These are phyloP conservation scores for Regulus satrapa DNA, from an alignment of 2,113 vertebrate species.

Conservation along the genomic window DNA sequence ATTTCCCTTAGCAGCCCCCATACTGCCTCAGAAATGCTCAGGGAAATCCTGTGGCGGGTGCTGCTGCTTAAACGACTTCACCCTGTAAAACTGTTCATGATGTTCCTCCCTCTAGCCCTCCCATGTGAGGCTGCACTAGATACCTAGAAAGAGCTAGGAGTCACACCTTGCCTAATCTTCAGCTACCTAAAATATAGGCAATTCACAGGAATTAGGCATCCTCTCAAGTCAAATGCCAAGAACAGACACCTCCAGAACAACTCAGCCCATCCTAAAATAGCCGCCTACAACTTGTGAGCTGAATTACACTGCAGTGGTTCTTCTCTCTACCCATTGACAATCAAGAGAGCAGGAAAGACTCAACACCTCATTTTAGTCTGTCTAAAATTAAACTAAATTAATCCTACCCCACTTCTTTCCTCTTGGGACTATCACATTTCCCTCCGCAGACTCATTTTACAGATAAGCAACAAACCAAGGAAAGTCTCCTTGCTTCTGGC, in stretches of 20 bases:
- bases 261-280: not conserved
- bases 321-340: not conserved
- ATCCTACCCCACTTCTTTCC: slow-evolving; percentile 26
- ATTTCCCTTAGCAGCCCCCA: not conserved
- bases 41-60: not conserved
- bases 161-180: not conserved
- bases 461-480: slow-evolving; percentile 13
- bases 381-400: slow-evolving; percentile 54
- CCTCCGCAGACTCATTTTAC: not conserved
- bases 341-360: not conserved
- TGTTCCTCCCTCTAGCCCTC: not conserved
- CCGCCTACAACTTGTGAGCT: not conserved
- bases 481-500: not conserved
- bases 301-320: not conserved
- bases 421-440: not conserved
- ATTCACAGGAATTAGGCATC: not conserved
- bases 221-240: not conserved
- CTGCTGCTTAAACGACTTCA: not conserved
- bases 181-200: not conserved
- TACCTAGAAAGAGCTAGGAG: not conserved
- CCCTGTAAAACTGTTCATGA: not conserved
- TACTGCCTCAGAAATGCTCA: not conserved
- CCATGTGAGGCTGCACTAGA: not conserved
- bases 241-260: not conserved
- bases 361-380: not conserved